These are phyloP conservation scores for Dasypolia templi DNA, from an alignment of 2,888 invertebrate species.

Conservation along the genomic window DNA sequence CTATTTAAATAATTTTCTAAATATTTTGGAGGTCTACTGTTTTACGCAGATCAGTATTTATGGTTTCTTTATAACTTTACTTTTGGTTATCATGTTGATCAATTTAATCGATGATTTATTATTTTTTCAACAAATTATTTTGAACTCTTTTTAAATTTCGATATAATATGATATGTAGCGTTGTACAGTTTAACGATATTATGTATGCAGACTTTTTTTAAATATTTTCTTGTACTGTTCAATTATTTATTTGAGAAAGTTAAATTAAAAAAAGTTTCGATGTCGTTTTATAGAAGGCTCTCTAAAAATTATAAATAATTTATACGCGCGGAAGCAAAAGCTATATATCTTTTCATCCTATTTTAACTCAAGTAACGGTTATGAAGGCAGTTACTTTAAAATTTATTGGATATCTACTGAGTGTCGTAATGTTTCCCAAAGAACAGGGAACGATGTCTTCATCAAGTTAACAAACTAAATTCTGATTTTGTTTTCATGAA, in stretches of 20 bases:
- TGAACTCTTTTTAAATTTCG: rapidly evolving
- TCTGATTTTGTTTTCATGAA: neutral
- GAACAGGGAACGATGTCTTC: slow-evolving; percentile 8
- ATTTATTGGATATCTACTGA: slow-evolving; percentile 19
- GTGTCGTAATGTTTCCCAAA: slow-evolving; percentile 1
- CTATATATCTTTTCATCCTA: slow-evolving; percentile 3
- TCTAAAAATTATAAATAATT: neutral
- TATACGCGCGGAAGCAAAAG: neutral
- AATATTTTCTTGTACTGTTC: neutral
- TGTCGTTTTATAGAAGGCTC: neutral
- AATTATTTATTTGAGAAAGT: too few relatives aligned
- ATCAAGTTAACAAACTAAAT: neutral
- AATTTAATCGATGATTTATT: neutral
- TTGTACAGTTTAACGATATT: neutral
- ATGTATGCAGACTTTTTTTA: too few relatives aligned
- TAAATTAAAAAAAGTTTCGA: neutral
- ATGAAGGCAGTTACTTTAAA: slow-evolving; percentile 22
- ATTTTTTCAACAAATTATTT: rapidly evolving
- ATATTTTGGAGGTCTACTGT: neutral
- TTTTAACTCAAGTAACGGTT: slow-evolving; percentile 7
- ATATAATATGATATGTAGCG: neutral
- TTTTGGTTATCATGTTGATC: neutral
- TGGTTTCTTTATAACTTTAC: neutral
- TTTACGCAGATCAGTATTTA: neutral
- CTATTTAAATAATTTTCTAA: neutral